Conservation (phyloP, 1,140 invertebrate genomes). For the Amyelois transitella region DNA sequence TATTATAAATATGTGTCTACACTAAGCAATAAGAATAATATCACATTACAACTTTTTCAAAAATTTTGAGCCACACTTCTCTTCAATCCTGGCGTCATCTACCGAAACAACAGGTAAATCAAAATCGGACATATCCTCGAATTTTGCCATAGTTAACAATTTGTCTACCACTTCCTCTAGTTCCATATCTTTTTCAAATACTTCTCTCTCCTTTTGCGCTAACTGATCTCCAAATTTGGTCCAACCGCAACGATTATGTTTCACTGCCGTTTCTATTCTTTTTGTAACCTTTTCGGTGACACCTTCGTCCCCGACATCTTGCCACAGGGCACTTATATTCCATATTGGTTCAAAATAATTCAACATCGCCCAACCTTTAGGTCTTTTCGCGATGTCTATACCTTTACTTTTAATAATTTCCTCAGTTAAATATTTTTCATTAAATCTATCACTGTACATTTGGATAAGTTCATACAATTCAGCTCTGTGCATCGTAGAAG, state of each 20-base stretch:
- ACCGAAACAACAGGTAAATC: not conserved
- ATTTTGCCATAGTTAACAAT: not conserved
- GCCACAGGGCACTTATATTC: not conserved
- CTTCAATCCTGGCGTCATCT: not conserved
- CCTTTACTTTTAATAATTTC: not conserved
- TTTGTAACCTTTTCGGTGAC: not conserved
- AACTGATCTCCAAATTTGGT: not conserved
- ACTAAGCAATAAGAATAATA: not conserved
- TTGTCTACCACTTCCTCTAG: constrained; percentile 10
- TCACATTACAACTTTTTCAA: not conserved
- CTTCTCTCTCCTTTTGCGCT: not conserved
- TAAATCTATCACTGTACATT: not conserved
- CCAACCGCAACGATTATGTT: not conserved
- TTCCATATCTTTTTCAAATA: constrained; percentile 1
- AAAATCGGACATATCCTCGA: not conserved
- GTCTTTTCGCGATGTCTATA: not conserved
- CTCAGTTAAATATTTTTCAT: not conserved
- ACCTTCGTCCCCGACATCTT: not conserved
- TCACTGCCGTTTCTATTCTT: not conserved
- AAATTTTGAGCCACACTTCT: not conserved
- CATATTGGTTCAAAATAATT: not conserved
- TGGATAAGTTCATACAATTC: not conserved
- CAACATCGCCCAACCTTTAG: not conserved
- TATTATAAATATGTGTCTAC: not conserved
- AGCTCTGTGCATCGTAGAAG: not conserved